A percentile compares a stretch with the other conserved stretches of the same genome.
Evolutionary conservation across 2,797 vertebrate genomes (phyloP).

Genomic region (Botia kubotai): DNA sequence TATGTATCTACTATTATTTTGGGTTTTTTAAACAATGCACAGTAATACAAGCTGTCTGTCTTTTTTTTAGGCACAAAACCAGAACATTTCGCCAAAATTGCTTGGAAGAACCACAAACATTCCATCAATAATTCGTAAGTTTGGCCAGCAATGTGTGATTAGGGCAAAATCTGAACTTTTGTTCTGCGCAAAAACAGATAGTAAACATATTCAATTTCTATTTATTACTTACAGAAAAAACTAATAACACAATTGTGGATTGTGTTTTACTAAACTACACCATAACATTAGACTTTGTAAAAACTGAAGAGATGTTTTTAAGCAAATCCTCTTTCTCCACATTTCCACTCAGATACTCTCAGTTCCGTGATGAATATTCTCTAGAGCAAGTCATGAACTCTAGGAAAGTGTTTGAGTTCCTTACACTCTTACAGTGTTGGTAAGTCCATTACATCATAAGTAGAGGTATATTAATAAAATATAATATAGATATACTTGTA

Average conservation of each 20-base stretch:
- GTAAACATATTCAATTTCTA: neutral
- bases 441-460: constrained; percentile 69
- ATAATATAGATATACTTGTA: neutral
- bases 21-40: neutral
- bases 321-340: neutral
- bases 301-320: neutral
- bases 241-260: neutral
- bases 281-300: neutral
- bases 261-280: neutral
- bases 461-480: neutral
- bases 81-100: constrained; percentile 97
- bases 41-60: constrained; percentile 15
- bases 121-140: constrained; percentile 95
- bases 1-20: neutral
- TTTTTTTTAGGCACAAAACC: constrained; percentile 84
- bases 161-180: neutral
- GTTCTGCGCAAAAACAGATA: neutral
- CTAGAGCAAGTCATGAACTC: constrained; percentile 89
- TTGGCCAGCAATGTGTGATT: neutral
- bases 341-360: constrained; percentile 84
- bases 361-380: constrained; percentile 91
- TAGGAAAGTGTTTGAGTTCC: constrained; percentile 85
- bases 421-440: constrained; percentile 97
- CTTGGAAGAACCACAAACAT: constrained; percentile 98
- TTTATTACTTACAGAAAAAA: neutral